A percentile compares a stretch with the other conserved stretches of the same genome.
These are phyloP conservation scores for Kryphioiulus occultus DNA, from an alignment of 2,888 invertebrate species.

Conservation along the genomic window DNA sequence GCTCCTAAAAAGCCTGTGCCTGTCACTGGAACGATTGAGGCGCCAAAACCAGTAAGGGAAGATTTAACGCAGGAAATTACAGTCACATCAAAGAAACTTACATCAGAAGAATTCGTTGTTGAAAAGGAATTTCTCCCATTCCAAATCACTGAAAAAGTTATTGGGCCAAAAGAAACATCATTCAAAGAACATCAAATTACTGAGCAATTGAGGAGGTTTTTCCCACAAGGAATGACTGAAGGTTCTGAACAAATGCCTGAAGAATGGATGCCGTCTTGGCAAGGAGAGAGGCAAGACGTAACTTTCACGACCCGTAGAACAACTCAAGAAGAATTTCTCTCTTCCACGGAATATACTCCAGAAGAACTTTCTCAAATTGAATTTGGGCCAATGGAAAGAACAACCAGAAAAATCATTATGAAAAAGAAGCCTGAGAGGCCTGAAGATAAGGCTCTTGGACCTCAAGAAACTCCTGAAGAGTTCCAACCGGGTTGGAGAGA, in stretches of 20 bases:
- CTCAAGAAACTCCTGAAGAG: not conserved
- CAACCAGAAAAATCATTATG: not conserved
- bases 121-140: constrained; percentile 33
- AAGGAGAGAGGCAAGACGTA: not conserved
- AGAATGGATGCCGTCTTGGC: not conserved
- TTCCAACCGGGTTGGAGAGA: not conserved
- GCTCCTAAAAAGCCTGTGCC: not conserved
- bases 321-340: not conserved
- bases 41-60: not conserved
- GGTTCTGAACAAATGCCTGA: not conserved
- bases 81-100: not conserved
- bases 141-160: constrained; percentile 37
- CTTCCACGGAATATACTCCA: not conserved
- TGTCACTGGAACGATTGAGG: not conserved
- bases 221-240: not conserved
- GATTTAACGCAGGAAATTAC: not conserved
- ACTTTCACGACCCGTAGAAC: not conserved
- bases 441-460: not conserved
- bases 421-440: not conserved
- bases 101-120: constrained; percentile 34
- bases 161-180: constrained; percentile 20
- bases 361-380: not conserved
- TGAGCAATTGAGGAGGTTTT: not conserved
- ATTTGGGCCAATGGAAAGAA: not conserved
- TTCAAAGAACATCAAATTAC: constrained; percentile 20